phyloP scores from a whole-genome alignment of 2,888 invertebrate genomes.

The Synanthedon andrenaeformis region DNA sequence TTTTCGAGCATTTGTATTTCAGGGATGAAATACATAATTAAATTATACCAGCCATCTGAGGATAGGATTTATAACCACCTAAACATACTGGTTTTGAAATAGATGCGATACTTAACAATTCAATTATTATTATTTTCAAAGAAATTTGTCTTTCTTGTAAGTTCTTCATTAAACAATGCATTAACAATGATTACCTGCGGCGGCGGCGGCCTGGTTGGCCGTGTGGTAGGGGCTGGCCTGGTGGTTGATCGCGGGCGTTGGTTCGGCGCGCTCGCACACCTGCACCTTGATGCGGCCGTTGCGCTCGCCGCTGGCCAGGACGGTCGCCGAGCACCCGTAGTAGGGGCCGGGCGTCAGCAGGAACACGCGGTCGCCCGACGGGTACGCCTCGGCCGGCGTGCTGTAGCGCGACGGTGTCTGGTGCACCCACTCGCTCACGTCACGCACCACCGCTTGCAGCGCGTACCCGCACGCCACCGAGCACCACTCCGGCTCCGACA shows the following conservation, averaged over 20 bases:
- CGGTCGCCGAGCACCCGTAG: slow-evolving; percentile 81
- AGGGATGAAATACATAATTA: too few relatives aligned
- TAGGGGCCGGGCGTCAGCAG: slow-evolving; percentile 79
- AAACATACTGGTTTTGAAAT: too few relatives aligned
- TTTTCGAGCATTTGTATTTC: too few relatives aligned
- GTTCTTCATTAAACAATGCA: too few relatives aligned
- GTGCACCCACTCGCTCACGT: slow-evolving; percentile 25
- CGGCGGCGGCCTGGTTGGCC: slow-evolving; percentile 69
- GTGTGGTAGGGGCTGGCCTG: slow-evolving; percentile 58
- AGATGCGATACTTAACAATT: too few relatives aligned
- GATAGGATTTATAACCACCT: too few relatives aligned
- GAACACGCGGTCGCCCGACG: slow-evolving; percentile 77
- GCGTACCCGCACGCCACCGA: slow-evolving; percentile 74
- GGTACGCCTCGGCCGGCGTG: slow-evolving; percentile 70
- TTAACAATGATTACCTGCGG: slow-evolving; percentile 45
- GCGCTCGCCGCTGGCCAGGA: slow-evolving; percentile 32
- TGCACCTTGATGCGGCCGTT: slow-evolving; percentile 73
- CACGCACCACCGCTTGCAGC: slow-evolving; percentile 71
- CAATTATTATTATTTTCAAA: too few relatives aligned
- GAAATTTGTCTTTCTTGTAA: too few relatives aligned
- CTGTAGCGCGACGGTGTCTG: slow-evolving; percentile 24
- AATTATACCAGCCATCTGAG: too few relatives aligned
- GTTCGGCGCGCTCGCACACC: slow-evolving; percentile 64
- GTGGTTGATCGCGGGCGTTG: slow-evolving; percentile 42
- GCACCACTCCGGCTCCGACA: slow-evolving; percentile 81